phyloP scores from a whole-genome alignment of 2,113 vertebrate species.

The Regulus satrapa region DNA sequence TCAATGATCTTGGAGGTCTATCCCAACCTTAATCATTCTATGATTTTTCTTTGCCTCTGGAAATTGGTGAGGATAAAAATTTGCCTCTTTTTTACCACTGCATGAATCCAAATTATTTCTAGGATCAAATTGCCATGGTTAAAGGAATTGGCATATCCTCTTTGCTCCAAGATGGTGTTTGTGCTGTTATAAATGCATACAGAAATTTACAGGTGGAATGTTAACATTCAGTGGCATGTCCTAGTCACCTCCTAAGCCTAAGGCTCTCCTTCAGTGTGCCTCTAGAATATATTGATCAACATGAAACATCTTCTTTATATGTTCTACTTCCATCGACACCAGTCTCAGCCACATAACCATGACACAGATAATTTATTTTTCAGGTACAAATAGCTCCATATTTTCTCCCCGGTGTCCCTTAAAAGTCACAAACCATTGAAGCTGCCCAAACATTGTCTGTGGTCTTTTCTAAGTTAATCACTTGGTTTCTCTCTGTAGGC shows the following conservation, averaged over 20 bases:
- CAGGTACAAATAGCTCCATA: neutral
- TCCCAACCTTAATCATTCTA: neutral
- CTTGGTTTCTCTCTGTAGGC: neutral
- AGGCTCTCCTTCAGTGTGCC: neutral
- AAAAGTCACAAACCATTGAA: neutral
- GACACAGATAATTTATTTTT: neutral
- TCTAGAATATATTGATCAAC: neutral
- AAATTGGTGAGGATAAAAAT: neutral
- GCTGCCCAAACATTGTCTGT: neutral
- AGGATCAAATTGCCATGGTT: neutral
- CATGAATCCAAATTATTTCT: neutral
- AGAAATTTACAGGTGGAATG: neutral
- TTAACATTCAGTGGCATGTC: neutral
- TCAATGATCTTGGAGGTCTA: neutral
- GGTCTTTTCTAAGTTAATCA: neutral
- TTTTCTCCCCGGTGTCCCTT: neutral
- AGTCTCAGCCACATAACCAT: neutral
- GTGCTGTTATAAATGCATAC: neutral
- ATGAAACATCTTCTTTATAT: neutral
- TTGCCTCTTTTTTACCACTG: neutral
- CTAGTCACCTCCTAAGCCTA: neutral
- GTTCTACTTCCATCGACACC: neutral
- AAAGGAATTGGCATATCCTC: neutral
- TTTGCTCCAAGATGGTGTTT: neutral
- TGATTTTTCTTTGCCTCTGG: neutral